phyloP scores from a whole-genome alignment of 1,140 invertebrate species.

The Aphaenogaster floridana region DNA sequence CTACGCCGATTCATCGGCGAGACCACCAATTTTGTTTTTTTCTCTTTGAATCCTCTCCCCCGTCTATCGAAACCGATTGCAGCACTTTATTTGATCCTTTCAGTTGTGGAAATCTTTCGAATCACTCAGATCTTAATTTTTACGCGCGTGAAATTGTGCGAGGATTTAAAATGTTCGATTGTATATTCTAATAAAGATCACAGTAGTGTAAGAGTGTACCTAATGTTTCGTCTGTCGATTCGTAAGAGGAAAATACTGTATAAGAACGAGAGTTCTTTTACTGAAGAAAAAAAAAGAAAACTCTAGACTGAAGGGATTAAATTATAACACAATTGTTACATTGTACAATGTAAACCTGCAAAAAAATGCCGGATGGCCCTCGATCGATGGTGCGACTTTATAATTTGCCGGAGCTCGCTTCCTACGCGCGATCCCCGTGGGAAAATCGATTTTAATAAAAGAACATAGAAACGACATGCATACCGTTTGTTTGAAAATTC shows the following conservation, averaged over 20 bases:
- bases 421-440: conserved; percentile 68
- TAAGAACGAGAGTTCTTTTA: conserved; percentile 24
- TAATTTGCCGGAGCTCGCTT: conserved; percentile 64
- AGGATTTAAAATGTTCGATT: conserved; percentile 21
- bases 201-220: neutral
- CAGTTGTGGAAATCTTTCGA: neutral
- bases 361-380: conserved; percentile 46
- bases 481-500: conserved; percentile 42
- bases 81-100: conserved; percentile 21
- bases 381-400: conserved; percentile 55
- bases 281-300: conserved; percentile 22
- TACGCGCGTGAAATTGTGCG: neutral
- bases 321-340: conserved; percentile 25
- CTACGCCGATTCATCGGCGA: neutral
- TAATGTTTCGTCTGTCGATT: conserved; percentile 10
- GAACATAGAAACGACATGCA: conserved; percentile 44
- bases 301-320: conserved; percentile 61
- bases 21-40: conserved; percentile 6
- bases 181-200: conserved; percentile 29
- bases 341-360: conserved; percentile 20
- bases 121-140: neutral
- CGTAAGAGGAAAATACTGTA: neutral
- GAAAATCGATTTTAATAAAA: conserved; percentile 38
- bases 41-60: neutral
- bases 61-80: conserved; percentile 16